phyloP scores from a whole-genome alignment of 2,797 vertebrate genomes.

The Caiman crocodilus region DNA sequence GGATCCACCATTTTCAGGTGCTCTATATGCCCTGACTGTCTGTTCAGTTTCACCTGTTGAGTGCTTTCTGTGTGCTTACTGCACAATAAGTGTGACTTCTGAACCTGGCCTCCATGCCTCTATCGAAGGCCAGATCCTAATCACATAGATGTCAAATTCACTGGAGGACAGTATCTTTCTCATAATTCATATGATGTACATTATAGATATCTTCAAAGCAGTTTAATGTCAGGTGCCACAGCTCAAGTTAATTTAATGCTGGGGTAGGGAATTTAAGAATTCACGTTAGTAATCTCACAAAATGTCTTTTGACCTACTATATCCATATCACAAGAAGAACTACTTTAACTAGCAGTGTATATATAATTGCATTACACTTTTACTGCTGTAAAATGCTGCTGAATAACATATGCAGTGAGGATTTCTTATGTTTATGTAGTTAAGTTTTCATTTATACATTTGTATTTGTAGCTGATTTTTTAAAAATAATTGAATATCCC shows the following conservation, averaged over 20 bases:
- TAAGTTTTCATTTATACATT: neutral
- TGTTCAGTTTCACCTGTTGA: too few relatives aligned
- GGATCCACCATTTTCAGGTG: too few relatives aligned
- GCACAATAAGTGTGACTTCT: too few relatives aligned
- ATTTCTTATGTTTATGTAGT: neutral
- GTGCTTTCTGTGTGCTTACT: too few relatives aligned
- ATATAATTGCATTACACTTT: neutral
- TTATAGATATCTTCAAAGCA: neutral
- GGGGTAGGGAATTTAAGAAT: neutral
- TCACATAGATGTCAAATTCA: neutral
- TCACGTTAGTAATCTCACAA: neutral
- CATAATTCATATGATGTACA: neutral
- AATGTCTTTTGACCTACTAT: neutral
- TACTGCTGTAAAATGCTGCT: neutral
- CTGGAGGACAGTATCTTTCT: neutral
- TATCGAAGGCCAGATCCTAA: neutral
- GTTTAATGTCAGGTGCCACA: neutral
- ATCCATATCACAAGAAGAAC: neutral
- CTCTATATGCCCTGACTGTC: too few relatives aligned
- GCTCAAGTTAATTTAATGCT: neutral
- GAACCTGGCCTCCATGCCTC: neutral
- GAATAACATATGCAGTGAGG: neutral
- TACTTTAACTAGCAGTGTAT: neutral
- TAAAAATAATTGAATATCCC: neutral
- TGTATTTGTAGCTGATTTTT: neutral